A percentile compares a stretch with the other conserved stretches of the same genome.
phyloP scores from a whole-genome alignment of 1,140 invertebrate genomes.

The Apis dorsata region DNA sequence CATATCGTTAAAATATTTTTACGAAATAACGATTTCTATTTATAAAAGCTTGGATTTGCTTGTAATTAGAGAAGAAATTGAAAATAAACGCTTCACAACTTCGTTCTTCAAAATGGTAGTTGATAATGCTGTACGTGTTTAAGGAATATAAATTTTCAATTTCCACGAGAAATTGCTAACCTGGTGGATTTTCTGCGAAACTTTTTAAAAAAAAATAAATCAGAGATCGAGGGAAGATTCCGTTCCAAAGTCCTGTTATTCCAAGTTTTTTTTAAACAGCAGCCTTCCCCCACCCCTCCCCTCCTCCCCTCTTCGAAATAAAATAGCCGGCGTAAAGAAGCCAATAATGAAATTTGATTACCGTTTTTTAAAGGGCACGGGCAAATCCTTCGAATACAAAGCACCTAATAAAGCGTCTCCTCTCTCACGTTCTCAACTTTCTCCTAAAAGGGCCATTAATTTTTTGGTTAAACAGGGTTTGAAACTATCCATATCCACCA shows the following conservation, averaged over 20 bases:
- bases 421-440: neutral
- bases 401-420: slow-evolving; percentile 8
- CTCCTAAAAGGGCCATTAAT: neutral
- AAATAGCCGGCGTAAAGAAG: slow-evolving; percentile 14
- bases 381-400: slow-evolving; percentile 15
- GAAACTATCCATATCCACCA: neutral
- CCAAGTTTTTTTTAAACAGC: neutral
- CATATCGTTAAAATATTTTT: no score
- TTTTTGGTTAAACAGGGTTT: neutral
- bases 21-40: no score
- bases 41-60: no score
- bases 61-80: no score
- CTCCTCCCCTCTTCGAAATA: neutral
- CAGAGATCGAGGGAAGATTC: slow-evolving; percentile 8
- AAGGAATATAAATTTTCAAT: no score
- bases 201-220: neutral
- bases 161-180: neutral
- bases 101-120: no score
- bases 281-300: no score
- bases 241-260: neutral
- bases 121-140: no score
- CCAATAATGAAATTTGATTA: slow-evolving; percentile 35
- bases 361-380: slow-evolving; percentile 23
- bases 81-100: no score
- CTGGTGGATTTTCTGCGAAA: neutral